These are phyloP conservation scores for Lophura nycthemera DNA, from an alignment of 2,113 vertebrate species.

Conservation along the genomic window DNA sequence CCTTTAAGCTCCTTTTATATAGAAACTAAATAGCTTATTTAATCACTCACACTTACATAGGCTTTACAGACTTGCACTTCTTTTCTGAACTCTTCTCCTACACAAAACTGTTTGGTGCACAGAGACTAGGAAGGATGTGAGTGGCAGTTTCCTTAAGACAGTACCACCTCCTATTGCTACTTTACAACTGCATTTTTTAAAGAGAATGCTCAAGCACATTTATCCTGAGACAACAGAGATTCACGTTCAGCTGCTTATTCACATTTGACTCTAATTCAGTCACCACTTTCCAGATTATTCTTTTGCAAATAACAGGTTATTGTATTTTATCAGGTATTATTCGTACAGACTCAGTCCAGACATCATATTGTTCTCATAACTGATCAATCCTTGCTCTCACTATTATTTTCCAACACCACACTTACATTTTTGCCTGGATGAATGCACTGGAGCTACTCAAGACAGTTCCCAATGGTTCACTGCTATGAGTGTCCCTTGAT, in stretches of 20 bases:
- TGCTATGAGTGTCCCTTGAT: not conserved
- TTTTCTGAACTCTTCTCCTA: conserved; percentile 1
- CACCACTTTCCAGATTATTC: not conserved
- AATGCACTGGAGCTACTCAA: not conserved
- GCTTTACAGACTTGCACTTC: not conserved
- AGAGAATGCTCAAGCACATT: not conserved
- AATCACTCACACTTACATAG: not conserved
- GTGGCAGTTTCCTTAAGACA: not conserved
- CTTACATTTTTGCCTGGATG: not conserved
- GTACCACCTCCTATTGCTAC: not conserved
- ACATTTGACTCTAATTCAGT: not conserved
- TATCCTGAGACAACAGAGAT: not conserved
- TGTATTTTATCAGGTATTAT: not conserved
- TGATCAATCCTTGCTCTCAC: not conserved
- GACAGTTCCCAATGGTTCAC: not conserved
- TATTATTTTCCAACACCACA: not conserved
- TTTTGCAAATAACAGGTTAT: not conserved
- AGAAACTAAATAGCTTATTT: not conserved
- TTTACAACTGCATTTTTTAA: not conserved
- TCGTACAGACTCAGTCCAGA: not conserved
- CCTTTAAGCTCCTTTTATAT: not conserved
- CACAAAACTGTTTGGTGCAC: not conserved
- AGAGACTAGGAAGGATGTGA: not conserved
- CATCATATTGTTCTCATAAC: not conserved
- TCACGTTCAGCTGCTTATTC: not conserved